Conservation (phyloP, 2,797 vertebrate genomes). For the Helostoma temminkii region DNA sequence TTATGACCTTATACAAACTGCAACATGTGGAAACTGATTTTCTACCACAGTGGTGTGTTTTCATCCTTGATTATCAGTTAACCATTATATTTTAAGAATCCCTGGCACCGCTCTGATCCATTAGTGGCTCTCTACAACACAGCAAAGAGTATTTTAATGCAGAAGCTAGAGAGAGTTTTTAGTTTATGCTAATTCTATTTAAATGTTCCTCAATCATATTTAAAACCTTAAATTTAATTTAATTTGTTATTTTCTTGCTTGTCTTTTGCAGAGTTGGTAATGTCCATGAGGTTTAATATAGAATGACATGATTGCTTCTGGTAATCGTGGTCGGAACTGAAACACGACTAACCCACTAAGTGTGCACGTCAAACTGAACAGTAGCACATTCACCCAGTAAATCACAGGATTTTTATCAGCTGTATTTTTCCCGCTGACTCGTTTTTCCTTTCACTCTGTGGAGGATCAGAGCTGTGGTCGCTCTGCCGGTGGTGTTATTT, state of each 20-base stretch:
- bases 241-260: neutral
- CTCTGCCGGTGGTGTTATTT: conserved; percentile 52
- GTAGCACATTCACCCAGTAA: neutral
- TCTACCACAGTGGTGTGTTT: too few species aligned
- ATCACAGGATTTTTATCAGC: neutral
- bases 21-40: too few species aligned
- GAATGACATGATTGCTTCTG: conserved; percentile 23
- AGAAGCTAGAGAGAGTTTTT: too few species aligned
- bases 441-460: neutral
- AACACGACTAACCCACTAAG: neutral
- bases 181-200: too few species aligned
- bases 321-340: conserved; percentile 56
- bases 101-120: too few species aligned
- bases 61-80: too few species aligned
- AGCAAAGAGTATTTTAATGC: too few species aligned
- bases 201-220: too few species aligned
- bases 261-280: conserved; percentile 24
- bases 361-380: neutral
- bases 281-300: conserved; percentile 42
- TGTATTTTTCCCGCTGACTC: neutral
- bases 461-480: neutral
- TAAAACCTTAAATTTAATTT: too few species aligned
- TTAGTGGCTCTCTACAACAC: too few species aligned
- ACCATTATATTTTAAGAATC: too few species aligned
- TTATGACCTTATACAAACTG: too few species aligned